Percentiles rank a stretch among this genome's conserved stretches.
These are phyloP conservation scores for Craseonycteris thonglongyai DNA, from an alignment of 2,113 vertebrate species.

Conservation along the genomic window DNA sequence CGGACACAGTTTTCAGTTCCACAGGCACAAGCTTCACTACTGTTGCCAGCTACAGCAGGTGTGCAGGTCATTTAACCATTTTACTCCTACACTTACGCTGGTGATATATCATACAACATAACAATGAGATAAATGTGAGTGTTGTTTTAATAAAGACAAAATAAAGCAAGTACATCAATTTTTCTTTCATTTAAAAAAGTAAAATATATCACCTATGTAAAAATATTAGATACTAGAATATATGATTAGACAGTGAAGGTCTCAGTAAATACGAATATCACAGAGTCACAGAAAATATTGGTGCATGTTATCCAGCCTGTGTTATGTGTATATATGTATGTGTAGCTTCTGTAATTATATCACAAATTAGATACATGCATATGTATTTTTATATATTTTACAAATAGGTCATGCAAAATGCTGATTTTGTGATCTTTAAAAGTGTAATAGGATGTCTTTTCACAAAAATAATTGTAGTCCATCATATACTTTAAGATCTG, in stretches of 20 bases:
- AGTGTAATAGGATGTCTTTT: not conserved
- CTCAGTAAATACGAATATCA: not conserved
- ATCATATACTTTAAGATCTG: not conserved
- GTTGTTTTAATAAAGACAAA: not conserved
- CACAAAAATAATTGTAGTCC: not conserved
- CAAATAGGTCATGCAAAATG: not conserved
- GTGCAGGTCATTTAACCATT: not conserved
- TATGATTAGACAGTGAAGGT: not conserved
- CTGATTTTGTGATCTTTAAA: not conserved
- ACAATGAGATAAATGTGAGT: not conserved
- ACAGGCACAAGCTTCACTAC: not conserved
- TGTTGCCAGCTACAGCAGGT: rapidly evolving
- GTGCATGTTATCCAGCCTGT: not conserved
- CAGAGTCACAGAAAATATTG: not conserved
- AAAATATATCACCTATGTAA: not conserved
- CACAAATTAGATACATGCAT: not conserved
- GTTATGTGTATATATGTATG: not conserved
- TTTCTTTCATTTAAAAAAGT: not conserved
- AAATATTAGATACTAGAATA: not conserved
- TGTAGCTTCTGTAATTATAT: not conserved
- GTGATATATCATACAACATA: no score
- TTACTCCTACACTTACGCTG: not conserved
- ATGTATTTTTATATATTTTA: rapidly evolving
- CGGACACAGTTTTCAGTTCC: not conserved
- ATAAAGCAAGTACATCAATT: not conserved